Evolutionary conservation across 1,140 invertebrate species (phyloP).

Genomic region (Ips nitidus): DNA sequence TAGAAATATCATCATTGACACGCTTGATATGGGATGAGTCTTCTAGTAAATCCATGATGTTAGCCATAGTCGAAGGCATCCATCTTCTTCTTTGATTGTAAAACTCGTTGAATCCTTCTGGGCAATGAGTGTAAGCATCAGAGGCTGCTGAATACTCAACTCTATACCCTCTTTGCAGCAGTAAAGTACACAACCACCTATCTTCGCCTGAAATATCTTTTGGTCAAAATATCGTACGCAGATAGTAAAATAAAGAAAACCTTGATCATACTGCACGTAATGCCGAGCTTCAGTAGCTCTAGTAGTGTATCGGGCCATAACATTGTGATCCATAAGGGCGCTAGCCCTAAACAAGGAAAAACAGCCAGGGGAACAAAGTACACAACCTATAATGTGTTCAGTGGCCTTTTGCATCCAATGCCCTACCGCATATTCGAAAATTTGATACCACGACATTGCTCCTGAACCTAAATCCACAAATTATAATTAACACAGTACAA

Average conservation of each 20-base stretch:
- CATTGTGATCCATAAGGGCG: constrained; percentile 89
- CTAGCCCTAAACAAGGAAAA: constrained; percentile 87
- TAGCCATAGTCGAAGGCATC: constrained; percentile 88
- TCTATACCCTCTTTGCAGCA: constrained; percentile 83
- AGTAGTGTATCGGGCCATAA: constrained; percentile 85
- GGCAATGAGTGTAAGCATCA: constrained; percentile 88
- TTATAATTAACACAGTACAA: constrained; percentile 1
- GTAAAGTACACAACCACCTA: constrained; percentile 83
- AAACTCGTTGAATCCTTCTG: constrained; percentile 86
- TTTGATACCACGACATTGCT: constrained; percentile 92
- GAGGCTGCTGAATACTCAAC: constrained; percentile 91
- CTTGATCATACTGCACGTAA: constrained; percentile 93
- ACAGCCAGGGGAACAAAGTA: constrained; percentile 88
- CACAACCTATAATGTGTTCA: constrained; percentile 88
- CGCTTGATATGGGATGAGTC: constrained; percentile 74
- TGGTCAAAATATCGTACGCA: background rate
- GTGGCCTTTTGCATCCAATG: constrained; percentile 97
- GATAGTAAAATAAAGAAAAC: constrained; percentile 15
- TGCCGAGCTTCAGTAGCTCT: constrained; percentile 78
- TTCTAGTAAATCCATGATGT: constrained; percentile 79
- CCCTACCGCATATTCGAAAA: constrained; percentile 91
- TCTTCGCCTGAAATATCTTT: constrained; percentile 61
- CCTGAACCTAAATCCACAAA: constrained; percentile 61
- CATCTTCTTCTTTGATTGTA: constrained; percentile 85
- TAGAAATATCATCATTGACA: constrained; percentile 85